Base-by-base conservation (phyloP, 37 sponge, comb jelly and placozoan genomes). In the Mnemiopsis leidyi region DNA sequence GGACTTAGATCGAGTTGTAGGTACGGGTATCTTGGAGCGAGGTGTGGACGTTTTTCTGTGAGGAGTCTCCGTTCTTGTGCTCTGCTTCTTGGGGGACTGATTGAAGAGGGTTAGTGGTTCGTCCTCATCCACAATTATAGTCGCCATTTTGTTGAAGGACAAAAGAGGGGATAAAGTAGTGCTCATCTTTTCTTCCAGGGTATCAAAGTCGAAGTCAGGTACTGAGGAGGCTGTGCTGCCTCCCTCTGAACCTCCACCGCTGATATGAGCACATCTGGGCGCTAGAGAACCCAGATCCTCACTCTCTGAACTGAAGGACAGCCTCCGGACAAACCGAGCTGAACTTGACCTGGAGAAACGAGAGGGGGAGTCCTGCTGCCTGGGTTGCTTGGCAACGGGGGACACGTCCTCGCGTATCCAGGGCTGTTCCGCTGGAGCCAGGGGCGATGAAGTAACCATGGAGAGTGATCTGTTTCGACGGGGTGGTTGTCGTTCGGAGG, bases 371-470 rank as follows among this genome's bases (percentile, higher is more conserved):
- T 18, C 37, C 21, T 16, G 35, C 3, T 32, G 34, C 1, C 82
- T 3, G 1, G 82, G 38, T 32, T 18, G 36, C 37, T 35, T 32
- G 34, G 38, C 37, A 32, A 36, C 82, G 9, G 35, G 37, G 30
- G 35, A 32, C 37, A 36, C 37, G 30, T 79, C 82, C 36, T 35
- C 37, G 7, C 21, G 37, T 13, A 79, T 29, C 82, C 82, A 79
- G 36, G 35, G 34, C 23, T 79, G 34, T 5, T 30, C 23, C 1
- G 82, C 30, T 29, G 82, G 36, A 7, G 3, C 82, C 35, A 79
- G 1, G 82, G 82, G 82, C 0, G 82, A 79, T 13, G 82, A 79
- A 36, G 82, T 79, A 5, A 79, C 36, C 82, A 79, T 79, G 82
- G 82, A 79, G 3, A 21, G 2, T 7, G 82, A 79, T 13, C 82